Conservation (phyloP, 1,140 invertebrate species). For the Calephelis nemesis region DNA sequence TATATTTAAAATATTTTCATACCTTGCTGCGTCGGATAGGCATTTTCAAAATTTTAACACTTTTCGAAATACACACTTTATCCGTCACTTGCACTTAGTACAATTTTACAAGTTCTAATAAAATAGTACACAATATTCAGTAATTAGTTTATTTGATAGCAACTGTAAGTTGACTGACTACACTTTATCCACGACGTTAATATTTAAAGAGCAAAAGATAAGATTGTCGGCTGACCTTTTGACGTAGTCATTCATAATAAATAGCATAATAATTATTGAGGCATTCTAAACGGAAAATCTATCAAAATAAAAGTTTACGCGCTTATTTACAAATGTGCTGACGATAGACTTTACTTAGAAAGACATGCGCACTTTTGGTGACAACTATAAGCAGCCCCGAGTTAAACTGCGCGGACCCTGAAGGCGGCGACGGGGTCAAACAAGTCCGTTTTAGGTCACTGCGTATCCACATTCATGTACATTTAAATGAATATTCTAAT, state of each 20-base stretch:
- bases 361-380: slow-evolving; percentile 39
- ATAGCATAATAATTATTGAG: slow-evolving; percentile 69
- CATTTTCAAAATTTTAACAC: slow-evolving; percentile 41
- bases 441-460: slow-evolving; percentile 50
- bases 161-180: slow-evolving; percentile 66
- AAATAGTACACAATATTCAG: slow-evolving; percentile 12
- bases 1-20: slow-evolving; percentile 22
- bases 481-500: slow-evolving; percentile 70
- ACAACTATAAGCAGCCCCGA: slow-evolving; percentile 30
- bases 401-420: slow-evolving; percentile 43
- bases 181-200: slow-evolving; percentile 63
- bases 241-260: slow-evolving; percentile 68
- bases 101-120: slow-evolving; percentile 23
- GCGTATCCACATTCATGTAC: slow-evolving; percentile 50
- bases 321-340: slow-evolving; percentile 39
- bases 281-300: slow-evolving; percentile 56
- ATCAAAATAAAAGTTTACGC: slow-evolving; percentile 66
- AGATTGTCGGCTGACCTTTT: slow-evolving; percentile 69
- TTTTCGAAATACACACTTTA: not conserved
- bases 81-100: slow-evolving; percentile 13
- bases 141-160: slow-evolving; percentile 41
- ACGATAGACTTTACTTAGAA: slow-evolving; percentile 9
- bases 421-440: slow-evolving; percentile 41
- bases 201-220: slow-evolving; percentile 74
- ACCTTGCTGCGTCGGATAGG: slow-evolving; percentile 69